Evolutionary conservation across 2,888 invertebrate genomes (phyloP).

Genomic region (Chrysolina haemoptera): DNA sequence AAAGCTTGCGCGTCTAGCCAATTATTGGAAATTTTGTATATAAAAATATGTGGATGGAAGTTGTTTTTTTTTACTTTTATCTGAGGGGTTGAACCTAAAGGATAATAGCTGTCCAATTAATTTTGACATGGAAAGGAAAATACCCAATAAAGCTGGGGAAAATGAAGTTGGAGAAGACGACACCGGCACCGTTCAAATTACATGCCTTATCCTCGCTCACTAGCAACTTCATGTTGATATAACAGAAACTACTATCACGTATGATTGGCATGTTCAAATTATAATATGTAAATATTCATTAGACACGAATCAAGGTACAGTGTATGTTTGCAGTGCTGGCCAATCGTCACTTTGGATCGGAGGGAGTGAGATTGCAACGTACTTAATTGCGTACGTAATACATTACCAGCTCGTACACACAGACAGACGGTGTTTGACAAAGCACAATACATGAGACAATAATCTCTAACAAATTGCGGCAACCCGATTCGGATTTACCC

Average conservation of each 20-base stretch:
- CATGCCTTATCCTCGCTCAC: not conserved
- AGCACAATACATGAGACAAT: constrained; percentile 63
- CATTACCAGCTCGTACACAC: constrained; percentile 49
- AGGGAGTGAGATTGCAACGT: constrained; percentile 23
- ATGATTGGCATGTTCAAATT: constrained; percentile 16
- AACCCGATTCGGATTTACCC: constrained; percentile 26
- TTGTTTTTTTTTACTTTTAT: no score
- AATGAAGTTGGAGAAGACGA: no score
- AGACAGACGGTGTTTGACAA: constrained; percentile 52
- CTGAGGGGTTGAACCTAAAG: no score
- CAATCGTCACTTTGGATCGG: constrained; percentile 25
- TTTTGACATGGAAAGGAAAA: no score
- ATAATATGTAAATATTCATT: constrained; percentile 20
- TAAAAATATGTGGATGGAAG: no score
- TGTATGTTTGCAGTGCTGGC: constrained; percentile 29
- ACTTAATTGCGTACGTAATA: constrained; percentile 49
- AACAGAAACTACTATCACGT: not conserved
- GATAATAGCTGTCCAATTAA: no score
- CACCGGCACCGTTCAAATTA: no score
- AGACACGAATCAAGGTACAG: constrained; percentile 19
- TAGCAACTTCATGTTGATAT: not conserved
- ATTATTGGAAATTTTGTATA: no score
- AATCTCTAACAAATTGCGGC: constrained; percentile 64
- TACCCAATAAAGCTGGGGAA: no score
- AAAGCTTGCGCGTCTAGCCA: no score